A percentile compares a stretch with the other conserved stretches of the same genome.
These are phyloP conservation scores for Brachionus manjavacas DNA, from an alignment of 1,140 invertebrate species.

Conservation along the genomic window DNA sequence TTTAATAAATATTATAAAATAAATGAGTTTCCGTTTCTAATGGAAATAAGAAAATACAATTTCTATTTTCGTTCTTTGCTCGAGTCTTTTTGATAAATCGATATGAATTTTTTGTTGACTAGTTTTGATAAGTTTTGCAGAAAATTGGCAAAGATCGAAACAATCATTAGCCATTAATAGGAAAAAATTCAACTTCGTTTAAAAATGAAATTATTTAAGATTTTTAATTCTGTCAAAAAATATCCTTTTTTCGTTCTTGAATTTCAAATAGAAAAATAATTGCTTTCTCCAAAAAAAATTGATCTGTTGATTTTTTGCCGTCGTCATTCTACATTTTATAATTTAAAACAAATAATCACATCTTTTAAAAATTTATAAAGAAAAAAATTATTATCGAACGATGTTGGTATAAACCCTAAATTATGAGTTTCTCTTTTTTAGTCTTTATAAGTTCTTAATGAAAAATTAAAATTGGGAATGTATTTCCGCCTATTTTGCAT, in stretches of 20 bases:
- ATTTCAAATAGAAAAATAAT: constrained; percentile 1
- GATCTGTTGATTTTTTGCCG: not conserved
- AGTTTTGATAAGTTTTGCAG: not conserved
- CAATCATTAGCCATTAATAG: not conserved
- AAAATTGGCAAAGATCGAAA: not conserved
- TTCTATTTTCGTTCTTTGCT: not conserved
- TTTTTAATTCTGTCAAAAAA: not conserved
- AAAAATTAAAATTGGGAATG: not conserved
- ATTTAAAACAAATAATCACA: not conserved
- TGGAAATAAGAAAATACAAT: constrained; percentile 22
- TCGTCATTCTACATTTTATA: not conserved
- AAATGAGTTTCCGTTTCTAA: constrained; percentile 20
- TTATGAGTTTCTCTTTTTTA: too few species aligned
- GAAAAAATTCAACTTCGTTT: not conserved
- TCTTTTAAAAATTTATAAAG: too few species aligned
- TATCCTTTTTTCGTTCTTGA: not conserved
- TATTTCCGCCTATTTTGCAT: not conserved
- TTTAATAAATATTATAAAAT: constrained; percentile 7
- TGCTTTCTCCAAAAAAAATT: not conserved
- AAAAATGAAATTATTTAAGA: not conserved
- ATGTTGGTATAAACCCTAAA: too few species aligned
- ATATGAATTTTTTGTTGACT: constrained; percentile 31
- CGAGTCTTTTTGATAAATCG: not conserved
- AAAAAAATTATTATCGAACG: too few species aligned
- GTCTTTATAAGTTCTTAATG: not conserved